Evolutionary conservation across 2,113 vertebrate genomes (phyloP), one percentile per base, ranked within the genome.

Genomic region (Morone chrysops): DNA sequence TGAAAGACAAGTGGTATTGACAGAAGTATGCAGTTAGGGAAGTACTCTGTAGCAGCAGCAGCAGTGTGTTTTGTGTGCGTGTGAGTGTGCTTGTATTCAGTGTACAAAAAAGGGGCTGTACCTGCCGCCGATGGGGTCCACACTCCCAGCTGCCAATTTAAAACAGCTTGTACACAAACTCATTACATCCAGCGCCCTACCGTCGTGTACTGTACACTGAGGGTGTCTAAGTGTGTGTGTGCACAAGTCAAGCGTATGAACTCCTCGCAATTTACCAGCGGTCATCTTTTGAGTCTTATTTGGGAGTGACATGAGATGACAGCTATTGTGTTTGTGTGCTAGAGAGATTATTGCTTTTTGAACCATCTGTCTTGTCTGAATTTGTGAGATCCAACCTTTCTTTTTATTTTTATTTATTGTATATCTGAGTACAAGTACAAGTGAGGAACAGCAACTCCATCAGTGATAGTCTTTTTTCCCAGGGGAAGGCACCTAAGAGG

Each of bases 131-230:
- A 86, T 86, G 83, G 86, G 80, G 61, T 81, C 87, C 75, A 70
- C 81, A 90, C 88, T 89, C 88, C 86, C 75, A 82, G 84, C 90
- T 93, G 92, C 87, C 89, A 89, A 88, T 91, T 90, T 86, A 69
- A 81, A 91, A 86, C 88, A 91, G 86, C 90, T 88, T 92, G 89
- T 91, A 90, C 72, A 89, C 86, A 91, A 89, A 92, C 89, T 93
- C 89, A 92, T 93, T 91, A 89, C 78, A 70, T 78, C 85, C 75
- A 88, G 86, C 92, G 92, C 90, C 88, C 91, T 87, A 75, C 87
- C 25, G 10, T 81, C 82, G 86, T 31, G 25, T 74, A 73, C 74
- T 54, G 62, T 70, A 78, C 79, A 66, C 75, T 47, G 31, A 78
- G 80, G 77, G 73, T 65, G 63, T 70, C 36, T 60, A 54, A 74